These are phyloP conservation scores for Drosophila kikkawai DNA, from an alignment of 1,140 invertebrate genomes.

Conservation along the genomic window DNA sequence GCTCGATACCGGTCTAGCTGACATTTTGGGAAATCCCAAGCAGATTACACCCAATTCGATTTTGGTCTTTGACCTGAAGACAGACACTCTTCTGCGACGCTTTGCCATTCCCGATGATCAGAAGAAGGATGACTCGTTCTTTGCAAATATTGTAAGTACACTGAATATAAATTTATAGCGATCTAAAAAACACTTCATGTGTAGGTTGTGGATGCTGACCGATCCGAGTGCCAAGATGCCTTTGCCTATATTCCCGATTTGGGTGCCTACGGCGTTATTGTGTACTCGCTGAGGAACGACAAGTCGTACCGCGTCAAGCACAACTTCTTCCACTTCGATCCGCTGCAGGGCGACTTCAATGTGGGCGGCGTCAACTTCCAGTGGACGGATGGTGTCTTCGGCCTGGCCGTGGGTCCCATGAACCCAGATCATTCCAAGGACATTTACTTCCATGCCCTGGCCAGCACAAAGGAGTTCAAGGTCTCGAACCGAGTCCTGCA, in stretches of 20 bases:
- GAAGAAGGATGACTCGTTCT: conserved; percentile 89
- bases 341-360: conserved; percentile 89
- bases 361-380: conserved; percentile 91
- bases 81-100: conserved; percentile 88
- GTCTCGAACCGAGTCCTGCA: conserved; percentile 89
- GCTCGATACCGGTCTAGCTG: conserved; percentile 90
- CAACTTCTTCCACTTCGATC: conserved; percentile 93
- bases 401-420: conserved; percentile 88
- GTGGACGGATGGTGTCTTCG: conserved; percentile 92
- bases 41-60: conserved; percentile 88
- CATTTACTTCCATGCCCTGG: conserved; percentile 91
- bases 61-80: conserved; percentile 91
- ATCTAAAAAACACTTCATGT: not conserved
- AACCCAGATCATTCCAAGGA: conserved; percentile 87
- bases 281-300: conserved; percentile 90
- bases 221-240: conserved; percentile 89
- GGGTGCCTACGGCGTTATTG: conserved; percentile 90
- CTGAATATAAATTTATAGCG: not conserved
- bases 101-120: conserved; percentile 89
- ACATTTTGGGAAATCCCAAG: conserved; percentile 88
- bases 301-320: conserved; percentile 91
- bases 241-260: conserved; percentile 91
- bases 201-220: conserved; percentile 88
- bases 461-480: conserved; percentile 90
- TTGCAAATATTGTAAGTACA: conserved; percentile 89